Evolutionary conservation across 2,797 vertebrate species (phyloP), one percentile per base, ranked within the genome.

Genomic region (Xenentodon cancila): DNA sequence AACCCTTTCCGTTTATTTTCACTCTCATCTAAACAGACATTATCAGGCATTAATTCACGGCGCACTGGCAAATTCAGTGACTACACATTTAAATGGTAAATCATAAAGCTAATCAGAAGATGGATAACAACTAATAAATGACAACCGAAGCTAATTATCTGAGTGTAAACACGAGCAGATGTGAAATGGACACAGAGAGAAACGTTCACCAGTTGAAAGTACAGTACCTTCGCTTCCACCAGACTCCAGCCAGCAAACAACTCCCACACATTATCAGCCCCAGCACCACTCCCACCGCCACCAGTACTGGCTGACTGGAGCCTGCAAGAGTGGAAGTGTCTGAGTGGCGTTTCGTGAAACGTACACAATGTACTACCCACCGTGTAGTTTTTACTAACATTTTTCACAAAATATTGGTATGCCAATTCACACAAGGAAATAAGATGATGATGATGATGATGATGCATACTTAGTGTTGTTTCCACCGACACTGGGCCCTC

Each of bases 191-290:
- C 40, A 54, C 13, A 40, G 9, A 54, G 20, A 13, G 15, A 51
- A 27, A 30, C 7, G 7, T 9, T 13, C 16, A 18, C 1, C 13
- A 16, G 25, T 16, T 7, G 8, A 48, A 37, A 40, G 30, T 42
- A 40, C 71, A 50, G 25, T 92, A 96, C 96, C 95, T 95, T 87
- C 90, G 93, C 78, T 89, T 94, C 91, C 65, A 90, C 82, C 93
- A 93, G 71, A 96, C 73, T 65, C 93, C 93, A 59, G 79, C 90
- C 82, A 95, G 48, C 71, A 96, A 88, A 84, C 93, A 91, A 37
- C 91, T 82, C 48, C 88, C 85, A 46, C 94, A 95, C 71, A 92
- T 89, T 7, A 95, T 76, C 44, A 95, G 81, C 0, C 92, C 93
- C 58, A 94, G 86, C 0, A 93, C 92, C 43, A 93, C 82, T 9